A percentile compares a stretch with the other conserved stretches of the same genome.
phyloP scores from a whole-genome alignment of 2,113 vertebrate species.

The Camelus dromedarius region DNA sequence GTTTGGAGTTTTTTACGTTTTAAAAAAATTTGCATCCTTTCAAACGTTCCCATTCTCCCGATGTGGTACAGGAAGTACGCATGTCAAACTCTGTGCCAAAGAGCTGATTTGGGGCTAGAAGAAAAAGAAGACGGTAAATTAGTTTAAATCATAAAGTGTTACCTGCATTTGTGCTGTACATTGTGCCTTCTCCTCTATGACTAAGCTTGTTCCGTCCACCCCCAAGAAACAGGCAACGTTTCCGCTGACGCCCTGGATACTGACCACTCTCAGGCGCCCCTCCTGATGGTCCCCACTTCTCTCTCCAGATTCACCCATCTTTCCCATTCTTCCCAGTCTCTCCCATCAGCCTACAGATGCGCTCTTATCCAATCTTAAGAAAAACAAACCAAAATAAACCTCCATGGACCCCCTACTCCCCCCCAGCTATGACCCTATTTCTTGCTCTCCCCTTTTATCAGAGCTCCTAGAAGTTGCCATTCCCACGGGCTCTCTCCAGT shows the following conservation, averaged over 20 bases:
- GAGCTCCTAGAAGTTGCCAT: neutral
- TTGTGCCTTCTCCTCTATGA: neutral
- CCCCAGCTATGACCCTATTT: neutral
- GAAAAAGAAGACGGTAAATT: neutral
- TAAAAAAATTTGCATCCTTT: neutral
- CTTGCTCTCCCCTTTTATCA: no score
- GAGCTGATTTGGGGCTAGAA: neutral
- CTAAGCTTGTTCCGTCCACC: neutral
- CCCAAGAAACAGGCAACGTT: neutral
- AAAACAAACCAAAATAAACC: no score
- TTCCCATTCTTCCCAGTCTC: neutral
- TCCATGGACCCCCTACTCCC: neutral
- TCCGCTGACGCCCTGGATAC: neutral
- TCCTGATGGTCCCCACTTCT: neutral
- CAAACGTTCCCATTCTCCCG: neutral
- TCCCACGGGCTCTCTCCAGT: fast-evolving
- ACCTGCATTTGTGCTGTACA: neutral
- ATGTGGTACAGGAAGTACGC: neutral
- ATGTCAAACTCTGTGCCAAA: neutral
- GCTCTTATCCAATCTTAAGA: neutral
- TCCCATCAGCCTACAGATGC: neutral
- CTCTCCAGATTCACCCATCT: neutral
- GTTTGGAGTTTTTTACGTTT: neutral
- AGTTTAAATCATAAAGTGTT: neutral
- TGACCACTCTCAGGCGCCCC: neutral